A percentile compares a stretch with the other conserved stretches of the same genome.
Evolutionary conservation across 2,113 vertebrate genomes (phyloP).

Genomic region (Macaca nemestrina): DNA sequence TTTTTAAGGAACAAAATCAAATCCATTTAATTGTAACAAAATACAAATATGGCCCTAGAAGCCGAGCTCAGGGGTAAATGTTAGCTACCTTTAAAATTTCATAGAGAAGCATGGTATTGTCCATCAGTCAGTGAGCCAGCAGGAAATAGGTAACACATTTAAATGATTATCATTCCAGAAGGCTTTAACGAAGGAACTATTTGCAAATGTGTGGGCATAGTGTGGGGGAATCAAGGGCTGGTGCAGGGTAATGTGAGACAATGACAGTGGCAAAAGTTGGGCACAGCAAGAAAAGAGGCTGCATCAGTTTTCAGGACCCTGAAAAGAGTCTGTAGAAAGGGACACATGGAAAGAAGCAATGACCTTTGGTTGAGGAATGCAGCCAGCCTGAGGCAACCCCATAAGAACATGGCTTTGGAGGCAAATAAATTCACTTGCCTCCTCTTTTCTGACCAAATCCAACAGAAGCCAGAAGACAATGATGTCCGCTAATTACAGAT

Average conservation of each 20-base stretch:
- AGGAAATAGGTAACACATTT: neutral
- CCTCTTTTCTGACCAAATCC: neutral
- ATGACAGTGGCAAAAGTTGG: neutral
- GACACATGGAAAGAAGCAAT: neutral
- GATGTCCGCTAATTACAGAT: neutral
- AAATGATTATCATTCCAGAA: neutral
- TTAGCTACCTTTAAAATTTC: neutral
- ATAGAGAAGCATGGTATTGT: neutral
- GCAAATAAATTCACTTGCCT: neutral
- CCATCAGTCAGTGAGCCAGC: neutral
- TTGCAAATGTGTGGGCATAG: neutral
- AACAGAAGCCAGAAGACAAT: neutral
- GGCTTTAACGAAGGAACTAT: neutral
- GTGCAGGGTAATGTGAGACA: neutral
- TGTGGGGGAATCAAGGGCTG: neutral
- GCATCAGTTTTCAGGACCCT: neutral
- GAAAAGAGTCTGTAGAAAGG: neutral
- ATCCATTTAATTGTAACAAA: neutral
- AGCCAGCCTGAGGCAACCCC: neutral
- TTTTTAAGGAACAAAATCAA: neutral
- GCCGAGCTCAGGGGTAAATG: neutral
- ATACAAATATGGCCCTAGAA: neutral
- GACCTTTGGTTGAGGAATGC: neutral
- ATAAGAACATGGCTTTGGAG: neutral
- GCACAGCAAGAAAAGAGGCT: neutral